These are phyloP conservation scores for Atlantisia rogersi DNA, from an alignment of 2,113 vertebrate genomes.

Conservation along the genomic window DNA sequence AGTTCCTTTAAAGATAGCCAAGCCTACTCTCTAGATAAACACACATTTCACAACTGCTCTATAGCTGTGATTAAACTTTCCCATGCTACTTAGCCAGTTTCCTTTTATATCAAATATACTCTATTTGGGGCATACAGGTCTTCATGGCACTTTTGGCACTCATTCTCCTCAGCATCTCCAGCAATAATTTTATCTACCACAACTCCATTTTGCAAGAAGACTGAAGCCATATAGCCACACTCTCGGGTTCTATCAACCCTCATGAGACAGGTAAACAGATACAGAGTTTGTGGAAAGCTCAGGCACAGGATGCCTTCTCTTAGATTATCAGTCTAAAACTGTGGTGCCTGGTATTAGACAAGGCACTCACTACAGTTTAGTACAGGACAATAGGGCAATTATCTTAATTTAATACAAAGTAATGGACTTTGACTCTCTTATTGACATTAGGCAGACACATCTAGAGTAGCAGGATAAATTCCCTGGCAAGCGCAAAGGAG, in stretches of 20 bases:
- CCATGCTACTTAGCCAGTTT: not conserved
- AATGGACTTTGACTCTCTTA: not conserved
- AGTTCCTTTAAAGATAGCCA: not conserved
- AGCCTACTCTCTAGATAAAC: not conserved
- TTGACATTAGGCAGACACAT: not conserved
- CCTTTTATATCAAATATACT: not conserved
- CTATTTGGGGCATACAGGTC: not conserved
- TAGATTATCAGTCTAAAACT: not conserved
- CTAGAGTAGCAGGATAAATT: not conserved
- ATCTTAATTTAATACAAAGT: not conserved
- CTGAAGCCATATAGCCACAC: not conserved
- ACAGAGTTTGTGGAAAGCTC: not conserved
- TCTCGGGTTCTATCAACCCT: not conserved
- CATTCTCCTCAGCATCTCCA: not conserved
- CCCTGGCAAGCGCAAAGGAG: not conserved
- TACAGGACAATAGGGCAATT: conserved; percentile 12
- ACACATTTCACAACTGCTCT: not conserved
- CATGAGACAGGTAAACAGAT: not conserved
- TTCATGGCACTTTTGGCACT: not conserved
- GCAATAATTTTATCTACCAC: not conserved
- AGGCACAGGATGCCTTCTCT: not conserved
- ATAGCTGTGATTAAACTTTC: not conserved
- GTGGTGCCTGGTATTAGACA: not conserved
- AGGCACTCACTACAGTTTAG: conserved; percentile 5
- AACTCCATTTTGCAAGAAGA: not conserved